Evolutionary conservation across 2,888 invertebrate genomes (phyloP), one percentile per base, ranked within the genome.

Genomic region (Choristoneura rosaceana): DNA sequence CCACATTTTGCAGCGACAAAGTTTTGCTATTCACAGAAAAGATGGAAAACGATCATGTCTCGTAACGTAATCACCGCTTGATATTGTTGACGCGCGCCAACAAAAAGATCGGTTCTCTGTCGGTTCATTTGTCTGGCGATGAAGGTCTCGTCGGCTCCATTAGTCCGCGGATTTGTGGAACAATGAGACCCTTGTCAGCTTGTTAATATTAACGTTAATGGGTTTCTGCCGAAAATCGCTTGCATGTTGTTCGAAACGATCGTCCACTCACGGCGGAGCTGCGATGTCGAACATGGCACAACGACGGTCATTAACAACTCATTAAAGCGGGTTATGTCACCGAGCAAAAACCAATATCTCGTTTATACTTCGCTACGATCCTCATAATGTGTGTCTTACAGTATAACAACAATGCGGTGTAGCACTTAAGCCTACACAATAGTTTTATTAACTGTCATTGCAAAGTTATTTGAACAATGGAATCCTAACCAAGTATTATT

Each of bases 61-160:
- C 41, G 78, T 78, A 81, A 80, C 41, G 78, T 78, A 81, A 80
- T 81, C 71, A 78, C 74, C 76, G 76, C 80, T 78, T 81, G 82
- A 79, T 82, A 80, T 76, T 69, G 75, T 76, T 77, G 77, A 77
- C 77, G 77, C 74, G 74, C 76, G 76, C 73, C 77, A 77, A 79
- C 78, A 79, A 74, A 75, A 68, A 79, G 74, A 75, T 76, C 73
- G 62, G 75, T 63, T 71, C 60, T 81, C 81, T 84, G 83, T 84
- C 76, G 80, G 79, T 79, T 88, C 87, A 90, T 88, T 82, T 69
- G 76, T 75, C 79, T 82, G 84, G 77, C 82, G 78, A 73, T 84
- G 88, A 85, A 85, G 84, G 80, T 70, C 70, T 76, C 14, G 52
- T 47, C 80, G 78, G 75, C 77, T 78, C 71, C 71, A 71, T 65